Evolutionary conservation across 2,113 vertebrate species (phyloP).

Genomic region (Lanius collurio): DNA sequence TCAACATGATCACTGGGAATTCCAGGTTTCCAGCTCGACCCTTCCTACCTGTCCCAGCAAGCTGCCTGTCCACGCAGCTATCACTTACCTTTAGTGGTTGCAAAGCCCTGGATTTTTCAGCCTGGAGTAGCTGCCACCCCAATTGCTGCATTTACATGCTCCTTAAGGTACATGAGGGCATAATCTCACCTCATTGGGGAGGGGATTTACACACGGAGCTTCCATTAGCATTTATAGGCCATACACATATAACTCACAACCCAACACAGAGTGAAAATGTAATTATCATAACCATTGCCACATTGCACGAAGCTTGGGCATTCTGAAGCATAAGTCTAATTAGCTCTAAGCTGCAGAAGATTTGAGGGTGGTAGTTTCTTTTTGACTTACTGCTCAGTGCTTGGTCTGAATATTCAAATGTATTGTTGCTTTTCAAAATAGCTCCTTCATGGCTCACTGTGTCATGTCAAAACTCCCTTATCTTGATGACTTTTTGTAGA

Average conservation of each 20-base stretch:
- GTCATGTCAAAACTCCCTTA: slow-evolving; percentile 66
- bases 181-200: slow-evolving; percentile 34
- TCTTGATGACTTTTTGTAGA: slow-evolving; percentile 65
- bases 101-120: background rate
- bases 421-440: slow-evolving; percentile 69
- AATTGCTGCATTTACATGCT: slow-evolving; percentile 26
- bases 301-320: slow-evolving; percentile 46
- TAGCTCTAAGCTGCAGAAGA: slow-evolving; percentile 74
- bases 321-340: slow-evolving; percentile 73
- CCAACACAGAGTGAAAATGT: slow-evolving; percentile 57
- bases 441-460: slow-evolving; percentile 63
- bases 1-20: background rate
- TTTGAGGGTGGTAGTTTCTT: slow-evolving; percentile 65
- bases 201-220: slow-evolving; percentile 52
- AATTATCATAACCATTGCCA: slow-evolving; percentile 75
- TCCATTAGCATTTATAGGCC: slow-evolving; percentile 62
- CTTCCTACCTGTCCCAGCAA: background rate
- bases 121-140: slow-evolving; percentile 1
- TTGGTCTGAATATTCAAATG: slow-evolving; percentile 73
- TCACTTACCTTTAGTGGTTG: background rate
- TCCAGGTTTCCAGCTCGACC: background rate
- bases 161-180: slow-evolving; percentile 61
- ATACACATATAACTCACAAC: slow-evolving; percentile 61
- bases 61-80: background rate
- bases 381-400: slow-evolving; percentile 67